phyloP scores from a whole-genome alignment of 2,797 vertebrate species.

The Cynodonichthys magdalenae region DNA sequence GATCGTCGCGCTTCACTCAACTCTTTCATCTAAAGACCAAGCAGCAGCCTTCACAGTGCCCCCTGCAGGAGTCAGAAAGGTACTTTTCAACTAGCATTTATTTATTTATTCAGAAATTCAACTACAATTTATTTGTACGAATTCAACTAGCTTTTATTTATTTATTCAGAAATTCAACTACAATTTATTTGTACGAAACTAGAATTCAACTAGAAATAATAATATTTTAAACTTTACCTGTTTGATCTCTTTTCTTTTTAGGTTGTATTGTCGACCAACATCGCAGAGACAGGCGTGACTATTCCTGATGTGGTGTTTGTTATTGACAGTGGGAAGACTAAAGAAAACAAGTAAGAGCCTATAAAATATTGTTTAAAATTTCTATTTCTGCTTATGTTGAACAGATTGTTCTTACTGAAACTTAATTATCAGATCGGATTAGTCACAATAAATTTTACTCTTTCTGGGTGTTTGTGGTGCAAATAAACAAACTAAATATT shows the following conservation, averaged over 20 bases:
- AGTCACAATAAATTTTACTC: no score
- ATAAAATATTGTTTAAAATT: not conserved
- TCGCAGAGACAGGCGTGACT: constrained; percentile 97
- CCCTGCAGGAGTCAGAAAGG: constrained; percentile 92
- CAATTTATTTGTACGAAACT: not conserved
- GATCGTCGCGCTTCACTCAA: constrained; percentile 93
- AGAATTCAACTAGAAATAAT: no score
- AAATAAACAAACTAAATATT: no score
- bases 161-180: no score
- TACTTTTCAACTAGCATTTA: constrained; percentile 66
- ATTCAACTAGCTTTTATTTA: no score
- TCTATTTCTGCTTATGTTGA: not conserved
- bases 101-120: no score
- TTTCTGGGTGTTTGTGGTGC: no score
- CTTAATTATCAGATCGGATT: no score
- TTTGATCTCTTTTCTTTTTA: constrained; percentile 60
- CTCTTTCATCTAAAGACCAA: constrained; percentile 95
- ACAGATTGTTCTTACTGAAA: not conserved
- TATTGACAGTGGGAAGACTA: constrained; percentile 94
- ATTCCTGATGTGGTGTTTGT: constrained; percentile 98
- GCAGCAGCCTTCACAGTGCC: constrained; percentile 92
- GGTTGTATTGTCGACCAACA: constrained; percentile 99
- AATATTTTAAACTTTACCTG: not conserved
- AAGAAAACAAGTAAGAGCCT: constrained; percentile 91
- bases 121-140: no score